Evolutionary conservation across 2,797 vertebrate genomes (phyloP).

Genomic region (Catharus ustulatus): DNA sequence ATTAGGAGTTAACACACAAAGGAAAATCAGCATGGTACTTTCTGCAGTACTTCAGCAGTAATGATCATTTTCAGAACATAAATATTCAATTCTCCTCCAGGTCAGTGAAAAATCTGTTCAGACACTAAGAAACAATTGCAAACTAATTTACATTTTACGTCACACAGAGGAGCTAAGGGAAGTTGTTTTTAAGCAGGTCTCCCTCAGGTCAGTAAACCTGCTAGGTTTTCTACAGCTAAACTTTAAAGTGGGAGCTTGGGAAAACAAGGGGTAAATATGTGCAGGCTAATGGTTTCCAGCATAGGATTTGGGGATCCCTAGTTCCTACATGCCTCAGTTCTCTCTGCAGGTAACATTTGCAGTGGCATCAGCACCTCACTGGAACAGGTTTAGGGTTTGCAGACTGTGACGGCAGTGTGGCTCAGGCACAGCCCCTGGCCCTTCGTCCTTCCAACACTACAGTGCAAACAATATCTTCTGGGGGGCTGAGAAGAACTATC

Average conservation of each 20-base stretch:
- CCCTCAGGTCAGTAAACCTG: not conserved
- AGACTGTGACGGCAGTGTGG: not conserved
- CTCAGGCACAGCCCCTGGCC: not conserved
- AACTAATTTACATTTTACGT: not conserved
- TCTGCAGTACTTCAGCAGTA: not conserved
- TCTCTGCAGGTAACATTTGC: not conserved
- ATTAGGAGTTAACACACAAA: not conserved
- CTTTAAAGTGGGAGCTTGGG: not conserved
- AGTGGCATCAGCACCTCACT: not conserved
- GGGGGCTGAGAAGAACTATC: not conserved
- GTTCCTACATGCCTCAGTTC: not conserved
- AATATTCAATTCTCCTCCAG: not conserved
- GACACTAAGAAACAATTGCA: not conserved
- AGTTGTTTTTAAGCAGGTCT: not conserved
- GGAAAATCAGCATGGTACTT: not conserved
- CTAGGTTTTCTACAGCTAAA: not conserved
- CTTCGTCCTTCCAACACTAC: accelerated
- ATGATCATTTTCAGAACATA: not conserved
- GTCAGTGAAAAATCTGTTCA: not conserved
- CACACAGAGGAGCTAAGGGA: not conserved
- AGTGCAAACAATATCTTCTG: not conserved
- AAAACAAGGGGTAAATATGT: not conserved
- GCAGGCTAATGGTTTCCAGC: not conserved
- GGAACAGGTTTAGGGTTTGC: not conserved
- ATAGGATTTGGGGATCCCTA: not conserved